Conservation (phyloP, 2,113 vertebrate species). For the Cyanoramphus novaezelandiae region DNA sequence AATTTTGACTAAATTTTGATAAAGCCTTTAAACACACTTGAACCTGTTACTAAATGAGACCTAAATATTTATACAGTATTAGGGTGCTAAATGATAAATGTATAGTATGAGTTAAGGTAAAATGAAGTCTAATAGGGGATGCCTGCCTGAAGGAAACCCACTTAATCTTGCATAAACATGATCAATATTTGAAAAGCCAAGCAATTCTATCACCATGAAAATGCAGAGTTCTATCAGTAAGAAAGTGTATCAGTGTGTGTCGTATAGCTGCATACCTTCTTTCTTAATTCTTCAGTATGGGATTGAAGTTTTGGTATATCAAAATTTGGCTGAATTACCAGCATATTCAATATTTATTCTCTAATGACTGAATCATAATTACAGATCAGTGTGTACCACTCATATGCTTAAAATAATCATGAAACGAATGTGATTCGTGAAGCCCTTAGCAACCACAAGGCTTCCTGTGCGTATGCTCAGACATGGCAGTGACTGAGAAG, state of each 20-base stretch:
- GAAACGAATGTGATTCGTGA: slow-evolving; percentile 34
- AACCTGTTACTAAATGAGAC: not conserved
- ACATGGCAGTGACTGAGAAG: not conserved
- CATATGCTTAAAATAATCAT: slow-evolving; percentile 45
- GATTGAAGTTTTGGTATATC: not conserved
- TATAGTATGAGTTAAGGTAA: not conserved
- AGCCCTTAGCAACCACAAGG: slow-evolving; percentile 29
- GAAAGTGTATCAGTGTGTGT: not conserved
- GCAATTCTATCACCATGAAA: not conserved
- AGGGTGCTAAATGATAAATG: not conserved
- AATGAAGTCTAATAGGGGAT: not conserved
- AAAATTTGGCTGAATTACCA: not conserved
- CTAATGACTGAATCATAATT: slow-evolving; percentile 41
- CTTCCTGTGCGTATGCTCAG: slow-evolving; percentile 42
- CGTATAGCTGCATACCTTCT: not conserved
- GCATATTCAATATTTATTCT: slow-evolving; percentile 42
- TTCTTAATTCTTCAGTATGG: not conserved
- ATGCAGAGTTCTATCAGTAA: not conserved
- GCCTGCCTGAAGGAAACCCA: not conserved
- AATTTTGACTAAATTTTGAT: not conserved
- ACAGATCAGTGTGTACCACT: slow-evolving; percentile 25
- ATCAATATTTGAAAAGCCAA: not conserved
- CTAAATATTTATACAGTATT: not conserved
- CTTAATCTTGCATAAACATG: not conserved
- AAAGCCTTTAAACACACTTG: not conserved